Base-by-base conservation (phyloP, 1,140 invertebrate species). In the Bombus haemorrhoidalis region DNA sequence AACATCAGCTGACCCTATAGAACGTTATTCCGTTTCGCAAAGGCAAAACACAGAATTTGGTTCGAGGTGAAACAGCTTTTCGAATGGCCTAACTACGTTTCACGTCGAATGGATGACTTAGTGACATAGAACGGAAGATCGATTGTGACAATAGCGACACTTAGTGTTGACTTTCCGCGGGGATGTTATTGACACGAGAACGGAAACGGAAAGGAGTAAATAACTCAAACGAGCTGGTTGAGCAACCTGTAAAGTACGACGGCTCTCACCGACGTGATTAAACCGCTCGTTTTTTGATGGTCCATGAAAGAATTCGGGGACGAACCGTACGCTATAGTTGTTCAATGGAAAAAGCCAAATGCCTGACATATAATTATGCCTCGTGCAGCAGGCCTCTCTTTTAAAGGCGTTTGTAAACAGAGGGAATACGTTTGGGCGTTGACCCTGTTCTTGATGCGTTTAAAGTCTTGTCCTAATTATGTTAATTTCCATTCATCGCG, bases 341-440 rank as follows among this genome's bases (percentile, higher is more conserved):
- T n/a, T 69, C 9, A 22, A 28, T 10, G 13, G 12, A 82, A 66
- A 18, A 9, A 39, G 12, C 5, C 25, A 66, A 64, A 62, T 25
- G 34, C 9, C 2, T 3, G 12, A 28, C 5, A 6, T 37, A 15
- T 68, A 76, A 83, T 83, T 83, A 68, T 68, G 34, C 64, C 15
- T 39, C 32, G 32, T 6, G 9, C 37, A 53, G 18, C 6, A 53
- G 18, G 76, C 34, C 15, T 72, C 43, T 81, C 78, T 88, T 62
- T 79, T 47, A 34, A 88, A 39, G 72, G 83, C 71, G 43, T 88
- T 80, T 71, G 69, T 80, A 73, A 57, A 81, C 72, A 79, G 28
- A 47, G 10, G 34, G 28, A 9, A 22, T 43, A 59, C 13, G 59
- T 25, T 81, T 88, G 83, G 62, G 6, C 80, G 43, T 86, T 72